Evolutionary conservation across 2,888 invertebrate species (phyloP), one percentile per base, ranked within the genome.

Genomic region (Caenorhabditis sp.): DNA sequence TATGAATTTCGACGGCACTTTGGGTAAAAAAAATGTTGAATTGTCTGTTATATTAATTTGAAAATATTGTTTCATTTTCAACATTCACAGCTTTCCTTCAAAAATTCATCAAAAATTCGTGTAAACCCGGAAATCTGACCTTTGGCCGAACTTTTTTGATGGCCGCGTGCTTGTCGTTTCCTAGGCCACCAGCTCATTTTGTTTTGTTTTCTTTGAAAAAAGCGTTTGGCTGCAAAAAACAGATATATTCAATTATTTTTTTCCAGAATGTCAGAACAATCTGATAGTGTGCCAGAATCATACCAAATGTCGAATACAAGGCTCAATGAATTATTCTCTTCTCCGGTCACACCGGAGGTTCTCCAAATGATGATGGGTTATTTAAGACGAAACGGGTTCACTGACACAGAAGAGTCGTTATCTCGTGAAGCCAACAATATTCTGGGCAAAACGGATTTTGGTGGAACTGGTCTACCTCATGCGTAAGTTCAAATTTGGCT

Each of bases 371-470:
- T 82, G 38, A 54, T 80, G 17, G 63, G 67, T 7, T 78, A 74
- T 59, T 62, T 81, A 25, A 43, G 79, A 31, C 70, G 62, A 43
- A 77, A 82, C 63, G 80, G 80, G 43, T 60, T 81, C 17, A 64
- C 73, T 21, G 77, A 77, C 10, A 71, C 81, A 1, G 81, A 81
- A 63, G 81, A 81, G 36, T 49, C 63, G 8, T 64, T 81, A 25
- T 26, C 75, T 2, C 53, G 70, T 31, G 81, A 81, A 52, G 81
- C 80, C 1, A 54, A 53, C 10, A 25, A 49, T 3, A 17, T 67
- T 17, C 31, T 77, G 49, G 43, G 43, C 3, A 67, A 75, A 54
- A 57, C 53, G 4, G 77, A 72, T 20, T 67, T 63, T 27, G 27
- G 26, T 4, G 50, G 70, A 26, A 53, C 38, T 58, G 73, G 76